These are phyloP conservation scores for Lasioglossum malachurum DNA, from an alignment of 2,888 invertebrate species.

Conservation along the genomic window DNA sequence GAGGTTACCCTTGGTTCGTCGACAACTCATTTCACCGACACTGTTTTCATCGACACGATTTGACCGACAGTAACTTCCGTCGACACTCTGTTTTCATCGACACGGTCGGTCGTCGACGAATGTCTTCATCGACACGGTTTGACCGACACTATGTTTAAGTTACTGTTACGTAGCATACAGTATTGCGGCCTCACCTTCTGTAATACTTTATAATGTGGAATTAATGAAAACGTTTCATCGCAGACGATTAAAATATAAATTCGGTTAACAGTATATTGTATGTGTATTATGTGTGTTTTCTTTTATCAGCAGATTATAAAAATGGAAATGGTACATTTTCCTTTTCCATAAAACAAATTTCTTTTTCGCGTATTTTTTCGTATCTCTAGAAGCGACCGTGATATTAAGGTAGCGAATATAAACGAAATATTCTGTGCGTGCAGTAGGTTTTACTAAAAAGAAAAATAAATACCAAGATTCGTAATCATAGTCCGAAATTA, in stretches of 20 bases:
- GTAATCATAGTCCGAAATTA: constrained; percentile 12
- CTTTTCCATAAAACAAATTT: not conserved
- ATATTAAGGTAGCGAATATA: not conserved
- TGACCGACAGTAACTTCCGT: too few relatives aligned
- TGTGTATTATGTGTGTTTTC: not conserved
- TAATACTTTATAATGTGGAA: too few relatives aligned
- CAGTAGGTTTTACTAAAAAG: not conserved
- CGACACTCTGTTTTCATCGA: too few relatives aligned
- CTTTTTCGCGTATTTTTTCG: not conserved
- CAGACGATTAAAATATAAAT: not conserved
- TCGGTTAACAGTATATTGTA: not conserved
- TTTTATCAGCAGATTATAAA: not conserved
- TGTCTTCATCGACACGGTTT: too few relatives aligned
- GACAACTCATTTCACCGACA: too few relatives aligned
- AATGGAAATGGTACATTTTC: not conserved
- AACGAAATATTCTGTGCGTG: not conserved
- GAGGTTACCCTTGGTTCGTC: too few relatives aligned
- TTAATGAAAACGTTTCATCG: not conserved
- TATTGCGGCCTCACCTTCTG: too few relatives aligned
- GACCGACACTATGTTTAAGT: too few relatives aligned
- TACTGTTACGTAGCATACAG: too few relatives aligned
- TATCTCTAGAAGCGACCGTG: not conserved
- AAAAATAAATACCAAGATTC: not conserved
- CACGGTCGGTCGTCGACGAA: too few relatives aligned
- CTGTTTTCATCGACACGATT: too few relatives aligned